Conservation (phyloP, 2,888 invertebrate genomes). For the Leptinotarsa tumamoca region DNA sequence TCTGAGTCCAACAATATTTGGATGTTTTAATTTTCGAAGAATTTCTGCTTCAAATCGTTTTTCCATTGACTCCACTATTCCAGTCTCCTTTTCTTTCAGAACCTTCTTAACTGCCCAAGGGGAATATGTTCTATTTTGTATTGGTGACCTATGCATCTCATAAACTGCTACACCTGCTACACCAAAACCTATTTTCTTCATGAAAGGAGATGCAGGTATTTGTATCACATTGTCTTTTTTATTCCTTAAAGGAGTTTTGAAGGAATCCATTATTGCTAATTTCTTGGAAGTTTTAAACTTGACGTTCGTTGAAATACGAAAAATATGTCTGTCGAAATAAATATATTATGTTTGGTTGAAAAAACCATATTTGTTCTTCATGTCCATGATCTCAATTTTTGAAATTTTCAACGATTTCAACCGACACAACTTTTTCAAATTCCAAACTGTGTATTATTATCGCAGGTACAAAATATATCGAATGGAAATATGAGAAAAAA, state of each 20-base stretch:
- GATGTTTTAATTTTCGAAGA: slow-evolving; percentile 77
- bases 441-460: too few relatives aligned
- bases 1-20: slow-evolving; percentile 85
- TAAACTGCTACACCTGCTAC: slow-evolving; percentile 80
- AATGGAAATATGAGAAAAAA: too few relatives aligned
- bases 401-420: neutral
- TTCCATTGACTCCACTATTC: slow-evolving; percentile 57
- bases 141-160: slow-evolving; percentile 79
- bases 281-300: too few relatives aligned
- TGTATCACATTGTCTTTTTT: slow-evolving; percentile 47
- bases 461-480: too few relatives aligned
- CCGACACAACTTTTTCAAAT: too few relatives aligned
- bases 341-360: neutral
- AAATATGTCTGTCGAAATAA: neutral
- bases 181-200: slow-evolving; percentile 81
- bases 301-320: neutral
- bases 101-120: slow-evolving; percentile 90
- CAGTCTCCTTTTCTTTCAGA: slow-evolving; percentile 58
- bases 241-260: slow-evolving; percentile 67
- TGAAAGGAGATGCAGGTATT: slow-evolving; percentile 81
- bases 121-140: slow-evolving; percentile 76
- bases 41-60: slow-evolving; percentile 78
- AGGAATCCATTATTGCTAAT: slow-evolving; percentile 60
- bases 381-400: neutral
- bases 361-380: too few relatives aligned